Evolutionary conservation across 2,113 vertebrate species (phyloP).

Genomic region (Agelaius phoeniceus): DNA sequence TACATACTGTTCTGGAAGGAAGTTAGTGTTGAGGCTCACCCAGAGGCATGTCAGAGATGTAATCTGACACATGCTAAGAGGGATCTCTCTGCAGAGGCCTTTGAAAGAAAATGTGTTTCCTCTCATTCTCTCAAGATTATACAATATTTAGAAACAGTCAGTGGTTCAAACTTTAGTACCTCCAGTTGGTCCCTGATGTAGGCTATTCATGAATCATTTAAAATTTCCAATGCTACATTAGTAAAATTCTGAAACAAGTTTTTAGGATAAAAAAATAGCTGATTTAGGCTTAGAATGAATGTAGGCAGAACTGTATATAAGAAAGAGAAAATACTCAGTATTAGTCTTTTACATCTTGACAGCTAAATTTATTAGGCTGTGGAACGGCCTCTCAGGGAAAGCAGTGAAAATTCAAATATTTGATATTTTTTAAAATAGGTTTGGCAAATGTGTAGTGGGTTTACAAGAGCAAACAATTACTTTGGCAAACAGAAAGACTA

Average conservation of each 20-base stretch:
- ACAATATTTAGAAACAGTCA: conserved; percentile 40
- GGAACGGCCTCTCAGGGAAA: not conserved
- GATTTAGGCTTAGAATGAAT: not conserved
- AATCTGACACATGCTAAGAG: conserved; percentile 37
- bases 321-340: conserved; percentile 3
- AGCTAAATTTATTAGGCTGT: not conserved
- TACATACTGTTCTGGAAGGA: conserved; percentile 35
- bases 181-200: conserved; percentile 10
- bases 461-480: not conserved
- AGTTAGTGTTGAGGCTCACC: conserved; percentile 8
- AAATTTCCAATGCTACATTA: not conserved
- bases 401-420: not conserved
- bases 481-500: not conserved
- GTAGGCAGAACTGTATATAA: not conserved
- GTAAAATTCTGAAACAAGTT: not conserved
- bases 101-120: conserved; percentile 66
- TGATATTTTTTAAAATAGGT: not conserved
- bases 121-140: conserved; percentile 53
- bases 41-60: conserved; percentile 40
- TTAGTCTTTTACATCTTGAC: not conserved
- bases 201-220: conserved; percentile 19
- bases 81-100: not conserved
- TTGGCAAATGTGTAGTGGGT: not conserved
- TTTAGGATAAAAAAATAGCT: not conserved
- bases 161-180: conserved; percentile 14